These are phyloP conservation scores for Ginglymostoma cirratum DNA, from an alignment of 2,113 vertebrate species.

Conservation along the genomic window DNA sequence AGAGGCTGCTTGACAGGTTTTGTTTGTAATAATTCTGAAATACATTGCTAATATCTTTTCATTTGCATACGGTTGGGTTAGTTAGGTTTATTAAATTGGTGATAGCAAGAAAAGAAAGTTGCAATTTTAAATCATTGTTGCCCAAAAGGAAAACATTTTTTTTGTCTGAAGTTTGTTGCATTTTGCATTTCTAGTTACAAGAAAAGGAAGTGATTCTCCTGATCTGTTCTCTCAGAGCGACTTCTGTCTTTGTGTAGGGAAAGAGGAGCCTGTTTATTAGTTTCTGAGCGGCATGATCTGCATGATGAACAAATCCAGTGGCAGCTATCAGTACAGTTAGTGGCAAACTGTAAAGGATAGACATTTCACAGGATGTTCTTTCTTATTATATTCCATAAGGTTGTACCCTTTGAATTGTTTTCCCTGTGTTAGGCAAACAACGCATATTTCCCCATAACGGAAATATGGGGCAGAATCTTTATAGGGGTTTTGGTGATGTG, in stretches of 20 bases:
- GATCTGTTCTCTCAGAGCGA: not conserved
- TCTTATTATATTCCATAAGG: not conserved
- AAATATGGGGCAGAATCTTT: not conserved
- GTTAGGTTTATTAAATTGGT: no score
- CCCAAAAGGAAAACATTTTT: not conserved
- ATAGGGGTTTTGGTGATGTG: no score
- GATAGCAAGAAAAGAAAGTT: no score
- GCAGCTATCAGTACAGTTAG: not conserved
- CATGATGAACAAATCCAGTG: not conserved
- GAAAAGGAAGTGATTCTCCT: slow-evolving; percentile 11
- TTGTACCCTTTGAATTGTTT: not conserved
- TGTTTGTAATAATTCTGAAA: not conserved
- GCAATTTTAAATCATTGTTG: not conserved
- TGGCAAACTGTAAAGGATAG: not conserved
- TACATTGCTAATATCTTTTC: not conserved
- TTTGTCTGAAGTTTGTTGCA: no score
- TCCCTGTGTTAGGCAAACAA: not conserved
- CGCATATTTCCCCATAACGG: not conserved
- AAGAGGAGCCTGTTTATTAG: slow-evolving; percentile 1
- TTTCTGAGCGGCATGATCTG: not conserved
- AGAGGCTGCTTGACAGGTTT: not conserved
- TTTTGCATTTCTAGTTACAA: not conserved
- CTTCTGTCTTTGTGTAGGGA: not conserved
- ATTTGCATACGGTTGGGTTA: not conserved
- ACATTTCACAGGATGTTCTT: not conserved